These are phyloP conservation scores for Oreocharis arfaki DNA, from an alignment of 2,113 vertebrate genomes.

Conservation along the genomic window DNA sequence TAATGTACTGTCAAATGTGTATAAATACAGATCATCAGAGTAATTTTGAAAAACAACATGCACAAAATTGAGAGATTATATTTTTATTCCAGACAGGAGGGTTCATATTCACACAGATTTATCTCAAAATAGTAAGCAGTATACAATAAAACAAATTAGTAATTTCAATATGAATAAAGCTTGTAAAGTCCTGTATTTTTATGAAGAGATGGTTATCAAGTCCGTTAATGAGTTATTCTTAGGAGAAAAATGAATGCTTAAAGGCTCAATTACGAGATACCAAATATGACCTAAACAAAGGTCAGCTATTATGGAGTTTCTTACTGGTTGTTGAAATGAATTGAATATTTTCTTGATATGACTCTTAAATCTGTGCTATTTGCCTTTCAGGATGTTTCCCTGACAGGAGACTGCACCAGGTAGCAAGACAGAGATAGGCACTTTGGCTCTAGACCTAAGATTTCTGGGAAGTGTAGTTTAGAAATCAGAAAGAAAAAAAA, in stretches of 20 bases:
- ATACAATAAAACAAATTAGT: not conserved
- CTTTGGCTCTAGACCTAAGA: not conserved
- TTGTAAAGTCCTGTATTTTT: not conserved
- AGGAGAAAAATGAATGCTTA: not conserved
- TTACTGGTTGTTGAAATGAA: not conserved
- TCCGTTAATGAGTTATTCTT: not conserved
- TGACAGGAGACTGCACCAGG: not conserved
- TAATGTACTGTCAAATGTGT: not conserved
- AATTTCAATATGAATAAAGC: not conserved
- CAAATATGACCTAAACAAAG: not conserved
- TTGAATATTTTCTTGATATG: not conserved
- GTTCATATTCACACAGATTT: not conserved
- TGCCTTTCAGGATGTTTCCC: not conserved
- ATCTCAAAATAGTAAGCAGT: not conserved
- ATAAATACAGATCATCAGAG: not conserved
- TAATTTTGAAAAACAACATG: not conserved
- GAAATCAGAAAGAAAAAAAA: not conserved
- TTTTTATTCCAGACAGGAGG: not conserved
- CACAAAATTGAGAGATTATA: not conserved
- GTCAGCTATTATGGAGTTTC: not conserved
- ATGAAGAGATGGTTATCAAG: not conserved
- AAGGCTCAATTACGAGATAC: not conserved
- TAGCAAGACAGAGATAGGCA: not conserved
- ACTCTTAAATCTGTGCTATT: not conserved
- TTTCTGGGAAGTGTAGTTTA: not conserved